Conservation (phyloP, 2,797 vertebrate species). For the Protosalanx chinensis region DNA sequence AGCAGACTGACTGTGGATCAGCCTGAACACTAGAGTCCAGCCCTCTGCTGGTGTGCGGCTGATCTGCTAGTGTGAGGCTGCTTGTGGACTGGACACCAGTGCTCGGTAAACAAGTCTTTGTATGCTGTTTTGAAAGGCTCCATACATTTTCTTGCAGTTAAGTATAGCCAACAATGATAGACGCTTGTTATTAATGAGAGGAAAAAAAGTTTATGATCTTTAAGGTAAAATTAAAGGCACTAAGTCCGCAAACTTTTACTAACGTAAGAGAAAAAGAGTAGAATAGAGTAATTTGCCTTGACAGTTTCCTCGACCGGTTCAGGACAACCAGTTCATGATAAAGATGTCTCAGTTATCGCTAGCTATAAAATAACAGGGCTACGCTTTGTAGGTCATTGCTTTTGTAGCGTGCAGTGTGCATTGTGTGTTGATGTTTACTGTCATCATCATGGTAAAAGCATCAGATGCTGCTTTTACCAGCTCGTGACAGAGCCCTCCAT, state of each 20-base stretch:
- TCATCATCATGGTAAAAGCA: too few relatives aligned
- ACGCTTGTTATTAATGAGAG: too few relatives aligned
- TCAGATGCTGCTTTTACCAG: too few relatives aligned
- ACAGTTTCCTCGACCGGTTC: conserved; percentile 45
- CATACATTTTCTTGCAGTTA: neutral
- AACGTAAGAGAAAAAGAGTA: too few relatives aligned
- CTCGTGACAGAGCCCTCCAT: too few relatives aligned
- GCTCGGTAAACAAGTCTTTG: too few relatives aligned
- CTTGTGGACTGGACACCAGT: neutral
- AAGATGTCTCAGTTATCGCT: too few relatives aligned
- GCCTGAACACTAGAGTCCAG: neutral
- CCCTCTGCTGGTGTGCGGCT: neutral
- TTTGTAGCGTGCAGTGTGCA: too few relatives aligned
- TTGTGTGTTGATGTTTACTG: too few relatives aligned
- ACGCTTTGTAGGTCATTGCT: conserved; percentile 22
- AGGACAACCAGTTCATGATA: conserved; percentile 57
- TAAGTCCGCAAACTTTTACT: too few relatives aligned
- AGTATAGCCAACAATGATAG: too few relatives aligned
- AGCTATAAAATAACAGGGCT: neutral
- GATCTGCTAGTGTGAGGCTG: too few relatives aligned
- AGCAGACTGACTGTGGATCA: neutral
- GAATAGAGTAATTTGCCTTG: conserved; percentile 5
- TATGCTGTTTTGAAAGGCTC: neutral
- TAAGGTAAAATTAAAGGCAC: neutral
- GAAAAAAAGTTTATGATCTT: neutral